Evolutionary conservation across 2,113 vertebrate genomes (phyloP).

Genomic region (Oplegnathus fasciatus): DNA sequence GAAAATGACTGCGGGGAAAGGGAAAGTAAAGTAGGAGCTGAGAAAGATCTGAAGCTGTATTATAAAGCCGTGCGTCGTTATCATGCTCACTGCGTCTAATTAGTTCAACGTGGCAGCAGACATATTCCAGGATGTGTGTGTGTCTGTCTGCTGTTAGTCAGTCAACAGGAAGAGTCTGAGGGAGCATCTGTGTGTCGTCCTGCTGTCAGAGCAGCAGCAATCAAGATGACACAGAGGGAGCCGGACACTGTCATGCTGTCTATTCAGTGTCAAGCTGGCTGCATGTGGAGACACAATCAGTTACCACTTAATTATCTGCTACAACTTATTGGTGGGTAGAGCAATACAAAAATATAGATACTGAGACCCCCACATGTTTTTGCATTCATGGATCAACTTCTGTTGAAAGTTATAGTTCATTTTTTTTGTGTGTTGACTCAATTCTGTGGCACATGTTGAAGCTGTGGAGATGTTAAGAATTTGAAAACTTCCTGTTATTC

Average conservation of each 20-base stretch:
- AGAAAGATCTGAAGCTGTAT: background rate
- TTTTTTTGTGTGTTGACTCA: background rate
- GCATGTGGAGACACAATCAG: background rate
- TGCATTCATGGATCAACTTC: background rate
- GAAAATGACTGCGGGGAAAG: background rate
- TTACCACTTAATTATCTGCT: background rate
- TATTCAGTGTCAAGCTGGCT: background rate
- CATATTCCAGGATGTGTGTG: background rate
- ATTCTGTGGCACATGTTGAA: background rate
- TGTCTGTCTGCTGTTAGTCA: slow-evolving; percentile 6
- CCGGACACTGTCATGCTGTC: background rate
- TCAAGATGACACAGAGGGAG: background rate
- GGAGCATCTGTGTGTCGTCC: slow-evolving; percentile 40
- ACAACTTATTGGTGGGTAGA: background rate
- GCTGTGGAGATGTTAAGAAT: background rate
- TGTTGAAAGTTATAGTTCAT: background rate
- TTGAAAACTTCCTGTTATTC: too few relatives aligned
- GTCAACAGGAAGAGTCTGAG: slow-evolving; percentile 24
- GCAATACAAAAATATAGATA: too few relatives aligned
- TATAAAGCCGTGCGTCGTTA: background rate
- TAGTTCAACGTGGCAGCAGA: background rate
- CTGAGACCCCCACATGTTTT: background rate
- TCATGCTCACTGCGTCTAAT: background rate
- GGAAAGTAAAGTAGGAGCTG: background rate
- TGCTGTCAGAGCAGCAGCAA: slow-evolving; percentile 25